phyloP scores from a whole-genome alignment of 2,113 vertebrate species.

The Bagarius yarrelli region DNA sequence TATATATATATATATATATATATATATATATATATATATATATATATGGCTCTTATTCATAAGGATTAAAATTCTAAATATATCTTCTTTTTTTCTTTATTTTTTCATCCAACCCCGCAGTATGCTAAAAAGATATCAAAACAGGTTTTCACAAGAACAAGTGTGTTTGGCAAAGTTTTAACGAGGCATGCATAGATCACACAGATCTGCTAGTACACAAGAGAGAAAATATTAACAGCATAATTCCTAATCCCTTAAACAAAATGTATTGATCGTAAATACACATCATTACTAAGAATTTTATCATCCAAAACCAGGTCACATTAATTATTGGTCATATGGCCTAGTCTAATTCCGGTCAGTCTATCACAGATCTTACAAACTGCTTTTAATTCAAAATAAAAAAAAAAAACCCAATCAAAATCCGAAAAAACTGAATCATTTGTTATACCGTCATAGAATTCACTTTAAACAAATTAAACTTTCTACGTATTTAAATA shows the following conservation, averaged over 20 bases:
- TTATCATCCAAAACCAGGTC: constrained; percentile 31
- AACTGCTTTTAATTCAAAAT: neutral
- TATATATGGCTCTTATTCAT: constrained; percentile 50
- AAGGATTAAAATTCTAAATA: constrained; percentile 8
- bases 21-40: no score
- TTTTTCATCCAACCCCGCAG: constrained; percentile 62
- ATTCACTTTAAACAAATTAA: neutral
- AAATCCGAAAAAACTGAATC: neutral
- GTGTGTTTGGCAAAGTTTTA: constrained; percentile 56
- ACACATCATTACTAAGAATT: constrained; percentile 37
- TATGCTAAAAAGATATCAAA: constrained; percentile 53
- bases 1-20: constrained; percentile 14
- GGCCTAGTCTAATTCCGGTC: constrained; percentile 17
- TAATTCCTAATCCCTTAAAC: constrained; percentile 33
- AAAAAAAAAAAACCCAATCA: neutral
- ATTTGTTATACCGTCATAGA: neutral
- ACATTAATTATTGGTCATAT: constrained; percentile 19
- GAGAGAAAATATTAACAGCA: constrained; percentile 30
- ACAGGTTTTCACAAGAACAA: constrained; percentile 52
- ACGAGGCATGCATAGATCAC: constrained; percentile 44
- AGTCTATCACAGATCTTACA: neutral
- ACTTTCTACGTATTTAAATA: constrained; percentile 38
- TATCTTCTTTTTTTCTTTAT: neutral
- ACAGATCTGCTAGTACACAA: constrained; percentile 38
- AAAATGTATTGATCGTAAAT: constrained; percentile 39